Percentiles rank a stretch among this genome's conserved stretches.
Conservation (phyloP, 2,888 invertebrate genomes). For the Trichogramma evanescens region DNA sequence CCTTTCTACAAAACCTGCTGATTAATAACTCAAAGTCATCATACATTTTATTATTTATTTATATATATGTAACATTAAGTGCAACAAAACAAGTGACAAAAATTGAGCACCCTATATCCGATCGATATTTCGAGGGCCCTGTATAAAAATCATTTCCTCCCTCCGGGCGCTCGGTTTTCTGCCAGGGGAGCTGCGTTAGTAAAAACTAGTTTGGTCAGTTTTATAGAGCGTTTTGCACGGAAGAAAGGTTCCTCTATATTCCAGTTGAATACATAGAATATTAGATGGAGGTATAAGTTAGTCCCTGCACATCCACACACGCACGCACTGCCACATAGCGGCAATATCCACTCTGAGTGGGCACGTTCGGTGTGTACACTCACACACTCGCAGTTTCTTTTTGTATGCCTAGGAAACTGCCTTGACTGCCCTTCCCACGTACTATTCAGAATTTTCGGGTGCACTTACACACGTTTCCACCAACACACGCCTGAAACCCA, state of each 20-base stretch:
- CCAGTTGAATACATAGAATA: too few species aligned
- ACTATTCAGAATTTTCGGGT: too few species aligned
- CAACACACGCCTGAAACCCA: too few species aligned
- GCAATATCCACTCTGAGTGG: too few species aligned
- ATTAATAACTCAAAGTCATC: background rate
- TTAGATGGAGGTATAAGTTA: too few species aligned
- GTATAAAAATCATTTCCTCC: conserved; percentile 7
- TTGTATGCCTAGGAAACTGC: too few species aligned
- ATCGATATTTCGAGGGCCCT: conserved; percentile 18
- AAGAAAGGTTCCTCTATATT: background rate
- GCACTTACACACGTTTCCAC: too few species aligned
- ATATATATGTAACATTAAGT: conserved; percentile 7
- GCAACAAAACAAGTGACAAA: conserved; percentile 4
- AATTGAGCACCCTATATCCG: conserved; percentile 1
- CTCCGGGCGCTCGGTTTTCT: background rate
- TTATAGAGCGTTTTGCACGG: conserved; percentile 16
- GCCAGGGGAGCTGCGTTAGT: conserved; percentile 11
- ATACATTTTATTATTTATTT: background rate
- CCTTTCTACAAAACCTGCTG: background rate
- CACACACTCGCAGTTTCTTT: too few species aligned
- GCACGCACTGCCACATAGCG: too few species aligned
- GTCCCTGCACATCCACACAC: too few species aligned
- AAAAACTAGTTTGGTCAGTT: conserved; percentile 27
- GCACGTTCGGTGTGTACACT: too few species aligned
- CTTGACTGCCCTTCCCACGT: too few species aligned